These are phyloP conservation scores for Sepiola atlantica DNA, from an alignment of 2,888 invertebrate species.

Conservation along the genomic window DNA sequence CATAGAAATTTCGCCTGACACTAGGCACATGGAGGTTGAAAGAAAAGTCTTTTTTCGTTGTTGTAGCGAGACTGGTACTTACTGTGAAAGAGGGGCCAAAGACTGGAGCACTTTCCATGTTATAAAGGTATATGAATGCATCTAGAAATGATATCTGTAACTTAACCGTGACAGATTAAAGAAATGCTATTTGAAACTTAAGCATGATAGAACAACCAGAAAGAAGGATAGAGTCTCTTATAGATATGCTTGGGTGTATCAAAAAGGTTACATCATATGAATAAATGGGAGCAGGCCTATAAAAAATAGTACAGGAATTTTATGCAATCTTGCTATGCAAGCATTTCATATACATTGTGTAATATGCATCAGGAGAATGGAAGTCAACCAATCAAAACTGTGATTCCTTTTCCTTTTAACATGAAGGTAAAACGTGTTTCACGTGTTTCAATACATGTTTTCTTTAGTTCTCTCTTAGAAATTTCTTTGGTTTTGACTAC, in stretches of 20 bases:
- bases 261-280: background rate
- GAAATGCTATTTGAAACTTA: too few species aligned
- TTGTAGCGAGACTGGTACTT: too few species aligned
- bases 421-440: background rate
- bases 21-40: too few species aligned
- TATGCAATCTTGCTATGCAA: background rate
- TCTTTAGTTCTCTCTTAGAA: background rate
- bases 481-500: background rate
- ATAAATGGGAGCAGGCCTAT: background rate
- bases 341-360: background rate
- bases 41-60: too few species aligned
- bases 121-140: too few species aligned
- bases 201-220: too few species aligned
- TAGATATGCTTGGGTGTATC: too few species aligned
- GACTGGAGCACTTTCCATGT: too few species aligned
- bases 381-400: background rate
- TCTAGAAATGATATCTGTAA: background rate
- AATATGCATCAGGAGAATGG: background rate
- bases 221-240: too few species aligned
- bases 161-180: background rate
- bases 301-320: background rate
- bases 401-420: background rate
- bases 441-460: too few species aligned
- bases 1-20: too few species aligned
- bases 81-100: too few species aligned